Evolutionary conservation across 2,113 vertebrate genomes (phyloP).

Genomic region (Burhinus oedicnemus): DNA sequence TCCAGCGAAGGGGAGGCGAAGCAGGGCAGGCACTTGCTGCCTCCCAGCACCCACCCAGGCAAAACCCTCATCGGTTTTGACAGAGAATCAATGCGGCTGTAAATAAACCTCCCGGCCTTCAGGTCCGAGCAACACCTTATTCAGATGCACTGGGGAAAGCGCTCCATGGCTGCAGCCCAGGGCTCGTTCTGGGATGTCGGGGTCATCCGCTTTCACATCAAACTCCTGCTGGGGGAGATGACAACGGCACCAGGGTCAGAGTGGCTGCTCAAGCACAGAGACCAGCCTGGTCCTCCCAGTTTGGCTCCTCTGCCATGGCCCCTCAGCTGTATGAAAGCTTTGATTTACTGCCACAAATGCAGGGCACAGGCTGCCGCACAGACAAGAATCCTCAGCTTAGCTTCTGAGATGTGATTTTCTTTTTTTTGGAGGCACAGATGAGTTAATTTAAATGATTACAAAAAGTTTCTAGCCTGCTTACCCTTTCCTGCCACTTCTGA

Average conservation of each 20-base stretch:
- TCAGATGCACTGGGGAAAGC: not conserved
- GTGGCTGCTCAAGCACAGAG: rapidly evolving
- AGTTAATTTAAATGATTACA: not conserved
- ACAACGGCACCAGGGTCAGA: not conserved
- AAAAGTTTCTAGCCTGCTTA: not conserved
- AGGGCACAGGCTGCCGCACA: not conserved
- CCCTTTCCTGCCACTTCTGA: not conserved
- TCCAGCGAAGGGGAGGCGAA: not conserved
- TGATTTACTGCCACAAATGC: not conserved
- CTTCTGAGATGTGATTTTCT: not conserved
- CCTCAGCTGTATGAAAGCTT: not conserved
- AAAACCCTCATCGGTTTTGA: not conserved
- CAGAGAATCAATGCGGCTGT: not conserved
- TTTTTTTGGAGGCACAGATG: not conserved
- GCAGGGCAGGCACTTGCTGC: not conserved
- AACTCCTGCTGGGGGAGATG: not conserved
- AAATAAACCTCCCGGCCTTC: not conserved
- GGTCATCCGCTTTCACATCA: not conserved
- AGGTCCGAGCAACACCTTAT: not conserved
- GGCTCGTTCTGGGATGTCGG: not conserved
- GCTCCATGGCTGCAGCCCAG: not conserved
- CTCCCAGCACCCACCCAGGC: not conserved
- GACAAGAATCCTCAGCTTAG: not conserved
- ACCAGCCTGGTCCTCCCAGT: not conserved
- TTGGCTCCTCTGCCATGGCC: not conserved